These are phyloP conservation scores for Macrotus californicus DNA, from an alignment of 2,113 vertebrate genomes.

Conservation along the genomic window DNA sequence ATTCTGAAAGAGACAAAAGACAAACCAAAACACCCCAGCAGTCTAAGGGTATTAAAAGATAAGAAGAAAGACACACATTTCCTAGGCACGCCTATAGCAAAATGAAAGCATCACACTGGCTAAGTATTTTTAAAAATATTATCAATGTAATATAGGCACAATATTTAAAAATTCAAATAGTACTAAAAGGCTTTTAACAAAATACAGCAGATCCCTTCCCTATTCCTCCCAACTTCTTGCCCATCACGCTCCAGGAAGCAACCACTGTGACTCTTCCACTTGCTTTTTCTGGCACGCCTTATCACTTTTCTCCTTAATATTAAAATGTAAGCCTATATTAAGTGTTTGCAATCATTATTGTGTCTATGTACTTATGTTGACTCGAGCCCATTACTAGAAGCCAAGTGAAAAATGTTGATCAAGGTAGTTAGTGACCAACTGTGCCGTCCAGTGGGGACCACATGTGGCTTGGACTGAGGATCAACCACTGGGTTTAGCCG, in stretches of 20 bases:
- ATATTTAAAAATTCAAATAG: not conserved
- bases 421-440: not conserved
- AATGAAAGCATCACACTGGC: not conserved
- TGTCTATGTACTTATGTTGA: not conserved
- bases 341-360: not conserved
- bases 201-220: not conserved
- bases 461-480: not conserved
- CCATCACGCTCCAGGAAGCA: not conserved
- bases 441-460: not conserved
- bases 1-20: constrained; percentile 80
- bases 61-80: not conserved
- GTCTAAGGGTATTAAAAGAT: not conserved
- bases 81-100: not conserved
- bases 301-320: not conserved
- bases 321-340: not conserved
- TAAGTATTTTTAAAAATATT: not conserved
- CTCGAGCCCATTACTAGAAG: not conserved
- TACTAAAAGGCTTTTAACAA: not conserved
- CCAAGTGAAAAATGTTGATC: not conserved
- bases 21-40: not conserved
- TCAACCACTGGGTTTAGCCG: not conserved
- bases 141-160: not conserved
- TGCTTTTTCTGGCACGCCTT: not conserved
- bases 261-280: not conserved
- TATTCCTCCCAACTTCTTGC: not conserved